These are phyloP conservation scores for Tuberolachnus salignus DNA, from an alignment of 2,888 invertebrate species.

Conservation along the genomic window DNA sequence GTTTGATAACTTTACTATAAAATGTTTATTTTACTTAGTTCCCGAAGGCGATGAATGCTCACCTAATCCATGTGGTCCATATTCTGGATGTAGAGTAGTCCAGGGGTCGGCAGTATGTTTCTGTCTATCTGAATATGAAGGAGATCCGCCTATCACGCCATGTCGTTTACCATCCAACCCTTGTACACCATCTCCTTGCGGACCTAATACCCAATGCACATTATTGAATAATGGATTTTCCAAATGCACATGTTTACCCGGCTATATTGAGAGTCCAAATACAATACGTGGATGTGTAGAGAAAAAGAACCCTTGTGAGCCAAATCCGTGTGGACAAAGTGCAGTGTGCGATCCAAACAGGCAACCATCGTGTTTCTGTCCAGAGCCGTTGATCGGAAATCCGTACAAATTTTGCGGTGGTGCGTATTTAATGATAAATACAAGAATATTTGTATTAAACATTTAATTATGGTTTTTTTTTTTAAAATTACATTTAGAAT, in stretches of 20 bases:
- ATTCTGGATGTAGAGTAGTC: slow-evolving; percentile 81
- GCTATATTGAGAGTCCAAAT: slow-evolving; percentile 84
- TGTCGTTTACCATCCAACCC: slow-evolving; percentile 61
- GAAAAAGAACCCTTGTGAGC: slow-evolving; percentile 79
- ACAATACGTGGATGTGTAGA: slow-evolving; percentile 85
- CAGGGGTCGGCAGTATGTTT: slow-evolving; percentile 80
- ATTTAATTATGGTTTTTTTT: slow-evolving; percentile 24
- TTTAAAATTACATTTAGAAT: slow-evolving; percentile 62
- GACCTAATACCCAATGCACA: slow-evolving; percentile 62
- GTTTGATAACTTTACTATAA: neutral
- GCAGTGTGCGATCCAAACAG: slow-evolving; percentile 81
- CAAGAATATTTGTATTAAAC: neutral
- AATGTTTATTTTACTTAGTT: slow-evolving; percentile 68
- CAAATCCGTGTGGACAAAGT: slow-evolving; percentile 79
- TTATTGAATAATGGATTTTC: slow-evolving; percentile 79
- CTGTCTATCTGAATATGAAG: slow-evolving; percentile 74
- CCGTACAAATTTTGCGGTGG: slow-evolving; percentile 77
- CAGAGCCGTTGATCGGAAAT: slow-evolving; percentile 81
- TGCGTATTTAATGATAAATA: slow-evolving; percentile 58
- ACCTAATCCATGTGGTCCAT: slow-evolving; percentile 82
- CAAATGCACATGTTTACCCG: slow-evolving; percentile 84
- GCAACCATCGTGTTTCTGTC: slow-evolving; percentile 83
- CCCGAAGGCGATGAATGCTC: slow-evolving; percentile 85
- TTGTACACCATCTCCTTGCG: slow-evolving; percentile 62
- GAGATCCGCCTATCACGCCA: slow-evolving; percentile 71